phyloP scores from a whole-genome alignment of 2,888 invertebrate species.

The Ennomos erosarius region DNA sequence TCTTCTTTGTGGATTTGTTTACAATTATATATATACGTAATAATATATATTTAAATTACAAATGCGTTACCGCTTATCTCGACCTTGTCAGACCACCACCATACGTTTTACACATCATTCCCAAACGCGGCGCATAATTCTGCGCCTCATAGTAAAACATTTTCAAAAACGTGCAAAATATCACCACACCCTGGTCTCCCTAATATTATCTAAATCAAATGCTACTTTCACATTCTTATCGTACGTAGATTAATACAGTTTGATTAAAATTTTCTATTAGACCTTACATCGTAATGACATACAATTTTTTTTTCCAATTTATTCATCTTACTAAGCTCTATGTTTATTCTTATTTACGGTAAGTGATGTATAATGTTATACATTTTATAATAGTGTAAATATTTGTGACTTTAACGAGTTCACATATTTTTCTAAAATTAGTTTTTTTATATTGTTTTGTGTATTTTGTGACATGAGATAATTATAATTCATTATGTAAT shows the following conservation, averaged over 20 bases:
- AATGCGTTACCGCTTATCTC: conserved; percentile 68
- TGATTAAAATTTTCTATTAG: conserved; percentile 77
- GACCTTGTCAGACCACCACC: conserved; percentile 65
- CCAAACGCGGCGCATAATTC: conserved; percentile 71
- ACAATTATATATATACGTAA: conserved; percentile 53
- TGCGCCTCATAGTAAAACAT: conserved; percentile 82
- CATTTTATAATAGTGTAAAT: conserved; percentile 83
- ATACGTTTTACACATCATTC: conserved; percentile 65
- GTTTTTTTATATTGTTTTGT: conserved; percentile 45
- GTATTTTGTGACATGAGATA: conserved; percentile 58
- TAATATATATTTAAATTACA: conserved; percentile 65
- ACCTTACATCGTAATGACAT: conserved; percentile 70
- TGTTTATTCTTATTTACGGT: conserved; percentile 75
- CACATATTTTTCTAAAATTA: conserved; percentile 70
- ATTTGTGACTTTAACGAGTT: conserved; percentile 72
- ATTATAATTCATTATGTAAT: conserved; percentile 55
- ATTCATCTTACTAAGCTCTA: conserved; percentile 84
- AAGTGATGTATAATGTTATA: conserved; percentile 80
- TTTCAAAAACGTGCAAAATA: conserved; percentile 85
- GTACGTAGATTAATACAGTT: conserved; percentile 77
- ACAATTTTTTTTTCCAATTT: conserved; percentile 72
- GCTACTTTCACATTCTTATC: conserved; percentile 77
- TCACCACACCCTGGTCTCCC: conserved; percentile 85
- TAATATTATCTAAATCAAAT: conserved; percentile 83
- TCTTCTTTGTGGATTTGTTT: conserved; percentile 69